Evolutionary conservation across 2,888 invertebrate genomes (phyloP), one percentile per base, ranked within the genome.

Genomic region (Nemoura dubitans): DNA sequence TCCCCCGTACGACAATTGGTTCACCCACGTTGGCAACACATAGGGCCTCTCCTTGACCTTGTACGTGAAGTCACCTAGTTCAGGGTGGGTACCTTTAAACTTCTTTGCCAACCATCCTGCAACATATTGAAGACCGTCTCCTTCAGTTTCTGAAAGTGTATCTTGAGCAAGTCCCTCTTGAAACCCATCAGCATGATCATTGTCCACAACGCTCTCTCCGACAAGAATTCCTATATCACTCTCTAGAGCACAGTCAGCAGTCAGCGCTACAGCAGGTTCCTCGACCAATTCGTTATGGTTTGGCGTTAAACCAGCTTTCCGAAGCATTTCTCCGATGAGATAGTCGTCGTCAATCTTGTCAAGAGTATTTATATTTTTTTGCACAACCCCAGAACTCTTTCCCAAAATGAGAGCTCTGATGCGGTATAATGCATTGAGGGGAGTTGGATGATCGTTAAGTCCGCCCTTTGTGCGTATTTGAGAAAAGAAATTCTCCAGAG

Each of bases 391-490:
- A 25, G 88, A 87, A 86, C 88, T 89, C 83, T 89, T 89, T 5
- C 89, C 89, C 10, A 89, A 87, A 78, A 89, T 88, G 16, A 89
- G 89, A 87, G 89, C 88, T 25, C 88, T 85, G 6, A 89, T 59
- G 28, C 89, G 27, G 42, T 89, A 88, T 2, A 89, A 14, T 21
- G 88, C 88, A 87, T 88, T 88, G 42, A 89, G 87, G 16, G 89
- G 88, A 25, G 88, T 84, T 25, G 89, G 88, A 86, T 89, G 89
- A 81, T 89, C 89, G 83, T 89, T 88, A 26, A 89, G 86, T 80
- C 89, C 89, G 10, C 89, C 89, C 80, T 86, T 85, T 10, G 87
- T 86, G 86, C 89, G 87, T 28, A 89, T 84, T 82, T 89, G 89
- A 78, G 88, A 88, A 80, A 88, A 87, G 28, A 89, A 87, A 86